Conservation (phyloP, 2,888 invertebrate species). For the Hoplodrina blanda region DNA sequence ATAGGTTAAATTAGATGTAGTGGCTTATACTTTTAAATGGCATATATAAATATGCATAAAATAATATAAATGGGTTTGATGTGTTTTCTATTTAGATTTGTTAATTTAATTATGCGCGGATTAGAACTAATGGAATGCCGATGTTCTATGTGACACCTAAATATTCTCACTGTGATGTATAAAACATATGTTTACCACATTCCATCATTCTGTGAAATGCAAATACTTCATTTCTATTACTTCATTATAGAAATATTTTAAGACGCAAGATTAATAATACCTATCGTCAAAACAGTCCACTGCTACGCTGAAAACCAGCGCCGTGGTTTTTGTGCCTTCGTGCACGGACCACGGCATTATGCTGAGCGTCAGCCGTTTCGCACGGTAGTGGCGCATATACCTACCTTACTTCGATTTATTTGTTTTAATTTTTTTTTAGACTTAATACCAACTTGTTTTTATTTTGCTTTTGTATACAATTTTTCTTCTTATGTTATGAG, state of each 20-base stretch:
- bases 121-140: constrained; percentile 41
- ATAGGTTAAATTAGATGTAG: constrained; percentile 56
- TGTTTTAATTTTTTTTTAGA: no score
- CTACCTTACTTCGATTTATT: no score
- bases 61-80: constrained; percentile 50
- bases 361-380: no score
- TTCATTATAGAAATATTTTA: background rate
- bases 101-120: constrained; percentile 41
- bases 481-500: no score
- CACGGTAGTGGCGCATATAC: no score
- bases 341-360: no score
- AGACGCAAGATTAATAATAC: background rate
- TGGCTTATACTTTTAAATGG: constrained; percentile 53
- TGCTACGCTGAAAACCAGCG: no score
- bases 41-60: constrained; percentile 54
- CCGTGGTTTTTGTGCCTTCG: no score
- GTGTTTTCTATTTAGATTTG: constrained; percentile 54
- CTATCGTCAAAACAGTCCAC: background rate
- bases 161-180: constrained; percentile 10
- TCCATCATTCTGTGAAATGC: background rate
- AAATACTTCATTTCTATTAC: background rate
- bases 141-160: constrained; percentile 26
- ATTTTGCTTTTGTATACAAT: no score
- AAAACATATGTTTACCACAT: constrained; percentile 12
- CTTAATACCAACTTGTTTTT: no score